Base-by-base conservation (phyloP, 2,113 vertebrate genomes). In the Gymnocephalus cernua region DNA sequence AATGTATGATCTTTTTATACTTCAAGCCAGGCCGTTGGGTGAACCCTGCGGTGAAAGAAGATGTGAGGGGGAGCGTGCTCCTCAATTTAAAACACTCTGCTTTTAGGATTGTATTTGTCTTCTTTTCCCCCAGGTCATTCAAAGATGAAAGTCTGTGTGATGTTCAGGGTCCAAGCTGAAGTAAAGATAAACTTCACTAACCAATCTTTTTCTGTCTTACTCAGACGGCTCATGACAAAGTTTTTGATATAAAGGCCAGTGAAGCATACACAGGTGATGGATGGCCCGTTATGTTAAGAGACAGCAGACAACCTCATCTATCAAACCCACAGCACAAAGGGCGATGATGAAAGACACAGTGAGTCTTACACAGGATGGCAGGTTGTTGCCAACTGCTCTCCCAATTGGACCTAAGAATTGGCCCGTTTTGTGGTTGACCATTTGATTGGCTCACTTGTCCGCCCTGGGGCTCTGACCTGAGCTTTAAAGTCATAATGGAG, bases 401-500 rank as follows among this genome's bases (percentile, higher is more conserved):
- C 85, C 83, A 65, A 82, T 74, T 80, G 88, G 86, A 89, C 80
- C 72, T 65, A 62, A 80, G 86, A 88, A 83, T 75, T 74, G 79
- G 70, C 66, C 79, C 50, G 73, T 82, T 84, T 78, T 83, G 84
- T 25, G 69, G 48, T 51, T 1, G 65, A 74, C 79, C 79, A 61
- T 88, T 87, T 86, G 79, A 92, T 89, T 82, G 90, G 87, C 82
- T 87, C 72, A 35, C 77, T 85, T 83, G 81, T 85, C 81, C 15
- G 73, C 92, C 90, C 71, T 10, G 19, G 77, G 93, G 91, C 89
- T 73, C 81, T 90, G 88, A 89, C 88, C 90, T 80, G 74, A 70
- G 81, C 82, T 89, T 82, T 82, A 73, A 83, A 86, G 89, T 93
- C 84, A 92, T 93, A 94, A 94, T 93, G 90, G 93, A 87, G 88